A percentile compares a stretch with the other conserved stretches of the same genome.
Evolutionary conservation across 2,113 vertebrate genomes (phyloP).

Genomic region (Tapirus terrestris): DNA sequence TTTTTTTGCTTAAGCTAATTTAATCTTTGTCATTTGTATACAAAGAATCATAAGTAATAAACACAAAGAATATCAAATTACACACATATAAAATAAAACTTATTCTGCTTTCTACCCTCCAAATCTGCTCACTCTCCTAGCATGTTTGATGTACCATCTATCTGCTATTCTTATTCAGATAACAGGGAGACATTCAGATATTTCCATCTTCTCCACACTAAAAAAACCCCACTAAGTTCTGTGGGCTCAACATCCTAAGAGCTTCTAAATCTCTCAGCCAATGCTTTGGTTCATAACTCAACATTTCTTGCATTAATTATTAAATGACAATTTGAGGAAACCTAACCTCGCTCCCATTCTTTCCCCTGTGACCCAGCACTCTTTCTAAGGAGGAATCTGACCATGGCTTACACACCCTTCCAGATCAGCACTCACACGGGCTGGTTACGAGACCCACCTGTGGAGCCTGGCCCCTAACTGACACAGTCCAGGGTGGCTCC

Average conservation of each 20-base stretch:
- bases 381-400: background rate
- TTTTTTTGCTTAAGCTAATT: background rate
- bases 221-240: background rate
- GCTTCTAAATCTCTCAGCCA: background rate
- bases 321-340: background rate
- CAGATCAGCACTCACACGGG: background rate
- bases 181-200: background rate
- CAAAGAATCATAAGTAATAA: background rate
- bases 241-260: background rate
- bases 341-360: background rate
- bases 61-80: background rate
- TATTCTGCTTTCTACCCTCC: background rate
- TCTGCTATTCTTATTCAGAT: background rate
- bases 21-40: background rate
- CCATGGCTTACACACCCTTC: background rate
- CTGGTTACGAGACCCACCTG: background rate
- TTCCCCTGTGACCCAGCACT: too few relatives aligned
- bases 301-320: background rate
- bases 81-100: background rate
- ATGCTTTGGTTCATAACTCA: background rate
- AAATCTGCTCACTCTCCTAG: background rate
- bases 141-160: background rate
- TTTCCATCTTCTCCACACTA: background rate
- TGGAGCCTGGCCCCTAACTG: background rate
- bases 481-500: background rate